These are phyloP conservation scores for Octodon degus DNA, from an alignment of 2,113 vertebrate species.

Conservation along the genomic window DNA sequence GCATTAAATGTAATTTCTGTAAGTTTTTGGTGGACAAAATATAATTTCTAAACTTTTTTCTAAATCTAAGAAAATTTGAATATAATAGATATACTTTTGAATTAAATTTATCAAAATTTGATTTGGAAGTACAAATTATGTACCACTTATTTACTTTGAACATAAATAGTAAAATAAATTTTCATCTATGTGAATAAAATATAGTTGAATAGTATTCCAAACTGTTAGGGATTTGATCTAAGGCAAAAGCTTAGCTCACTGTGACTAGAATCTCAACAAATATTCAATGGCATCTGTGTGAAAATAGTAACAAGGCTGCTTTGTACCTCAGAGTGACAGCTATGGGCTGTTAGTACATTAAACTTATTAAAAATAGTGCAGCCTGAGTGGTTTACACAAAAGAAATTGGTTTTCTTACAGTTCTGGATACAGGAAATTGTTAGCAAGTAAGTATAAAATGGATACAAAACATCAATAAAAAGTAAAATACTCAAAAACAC, in stretches of 20 bases:
- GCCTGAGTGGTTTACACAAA: background rate
- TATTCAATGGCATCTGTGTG: background rate
- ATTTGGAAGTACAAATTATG: background rate
- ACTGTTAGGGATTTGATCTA: background rate
- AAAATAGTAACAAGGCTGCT: background rate
- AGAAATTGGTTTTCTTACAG: background rate
- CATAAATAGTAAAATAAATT: background rate
- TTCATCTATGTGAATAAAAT: background rate
- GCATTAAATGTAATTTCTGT: background rate
- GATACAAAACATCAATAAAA: background rate
- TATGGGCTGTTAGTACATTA: background rate
- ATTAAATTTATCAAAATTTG: background rate
- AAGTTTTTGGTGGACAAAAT: background rate
- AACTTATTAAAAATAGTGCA: background rate
- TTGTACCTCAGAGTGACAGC: background rate
- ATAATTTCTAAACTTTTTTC: constrained; percentile 29
- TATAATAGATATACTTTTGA: background rate
- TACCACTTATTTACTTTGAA: constrained; percentile 18
- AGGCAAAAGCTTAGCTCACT: background rate
- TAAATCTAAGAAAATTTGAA: background rate
- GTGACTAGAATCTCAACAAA: background rate
- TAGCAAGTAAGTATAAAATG: background rate
- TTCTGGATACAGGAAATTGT: background rate
- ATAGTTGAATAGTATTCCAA: background rate
- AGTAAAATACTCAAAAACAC: background rate